Conservation (phyloP, 2,113 vertebrate genomes). For the Malaclemys terrapin region DNA sequence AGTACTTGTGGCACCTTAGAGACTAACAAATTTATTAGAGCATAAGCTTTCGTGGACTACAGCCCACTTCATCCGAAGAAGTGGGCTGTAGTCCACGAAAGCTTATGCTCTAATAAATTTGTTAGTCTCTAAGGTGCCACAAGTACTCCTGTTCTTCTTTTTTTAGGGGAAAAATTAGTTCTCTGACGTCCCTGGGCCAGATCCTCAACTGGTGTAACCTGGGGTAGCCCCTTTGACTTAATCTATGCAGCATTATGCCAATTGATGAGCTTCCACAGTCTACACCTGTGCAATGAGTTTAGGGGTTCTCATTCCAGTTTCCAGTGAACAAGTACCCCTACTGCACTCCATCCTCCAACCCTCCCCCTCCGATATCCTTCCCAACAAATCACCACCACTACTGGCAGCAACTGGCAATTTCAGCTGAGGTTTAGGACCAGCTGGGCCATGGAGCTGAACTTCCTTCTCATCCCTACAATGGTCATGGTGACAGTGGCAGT, state of each 20-base stretch:
- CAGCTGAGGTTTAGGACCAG: neutral
- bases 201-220: neutral
- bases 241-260: accelerated
- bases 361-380: neutral
- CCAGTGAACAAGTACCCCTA: neutral
- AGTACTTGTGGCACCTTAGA: too few species aligned
- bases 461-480: neutral
- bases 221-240: neutral
- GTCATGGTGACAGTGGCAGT: neutral
- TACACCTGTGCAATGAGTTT: neutral
- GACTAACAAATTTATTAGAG: too few species aligned
- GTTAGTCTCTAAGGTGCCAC: too few species aligned
- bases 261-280: accelerated
- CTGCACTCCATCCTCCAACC: neutral
- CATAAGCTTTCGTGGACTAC: too few species aligned
- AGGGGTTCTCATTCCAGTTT: neutral
- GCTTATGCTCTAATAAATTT: too few species aligned
- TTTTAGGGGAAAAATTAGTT: neutral
- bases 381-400: neutral
- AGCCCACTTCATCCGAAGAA: too few species aligned
- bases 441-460: neutral
- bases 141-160: too few species aligned
- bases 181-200: accelerated
- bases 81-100: too few species aligned
- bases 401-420: neutral